Percentiles rank a stretch among this genome's conserved stretches.
Conservation (phyloP, 2,797 vertebrate genomes). For the Morelia viridis region DNA sequence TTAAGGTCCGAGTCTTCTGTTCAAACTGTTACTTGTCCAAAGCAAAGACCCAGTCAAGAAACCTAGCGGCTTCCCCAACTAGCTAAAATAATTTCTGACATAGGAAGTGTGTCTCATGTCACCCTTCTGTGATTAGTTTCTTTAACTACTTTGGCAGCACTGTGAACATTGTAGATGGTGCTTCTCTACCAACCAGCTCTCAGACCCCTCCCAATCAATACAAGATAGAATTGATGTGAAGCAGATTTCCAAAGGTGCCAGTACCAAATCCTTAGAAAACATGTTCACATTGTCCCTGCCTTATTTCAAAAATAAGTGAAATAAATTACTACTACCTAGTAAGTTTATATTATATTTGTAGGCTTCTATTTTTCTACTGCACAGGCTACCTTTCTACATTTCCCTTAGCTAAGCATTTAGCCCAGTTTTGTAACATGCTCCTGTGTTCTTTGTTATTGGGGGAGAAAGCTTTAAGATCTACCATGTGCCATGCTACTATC, state of each 20-base stretch:
- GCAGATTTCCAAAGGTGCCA: neutral
- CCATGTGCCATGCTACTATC: neutral
- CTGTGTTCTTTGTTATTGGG: neutral
- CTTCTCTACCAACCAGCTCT: neutral
- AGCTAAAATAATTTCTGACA: neutral
- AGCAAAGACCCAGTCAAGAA: no score
- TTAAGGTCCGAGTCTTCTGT: neutral
- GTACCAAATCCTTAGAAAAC: neutral
- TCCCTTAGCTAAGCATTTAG: neutral
- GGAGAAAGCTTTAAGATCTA: neutral
- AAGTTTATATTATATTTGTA: neutral
- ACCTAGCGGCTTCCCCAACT: neutral
- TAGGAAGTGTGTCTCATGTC: neutral
- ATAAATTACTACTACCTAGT: neutral
- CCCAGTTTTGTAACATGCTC: neutral
- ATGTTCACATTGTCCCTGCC: neutral
- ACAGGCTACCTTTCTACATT: neutral
- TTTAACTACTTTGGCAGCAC: neutral
- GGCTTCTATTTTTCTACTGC: neutral
- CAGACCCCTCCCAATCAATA: neutral
- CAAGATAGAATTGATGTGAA: neutral
- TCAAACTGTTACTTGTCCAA: neutral
- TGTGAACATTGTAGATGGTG: neutral
- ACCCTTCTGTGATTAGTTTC: neutral
- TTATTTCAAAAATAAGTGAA: neutral